A percentile compares a stretch with the other conserved stretches of the same genome.
phyloP scores from a whole-genome alignment of 2,113 vertebrate genomes.

The Patagioenas fasciata region DNA sequence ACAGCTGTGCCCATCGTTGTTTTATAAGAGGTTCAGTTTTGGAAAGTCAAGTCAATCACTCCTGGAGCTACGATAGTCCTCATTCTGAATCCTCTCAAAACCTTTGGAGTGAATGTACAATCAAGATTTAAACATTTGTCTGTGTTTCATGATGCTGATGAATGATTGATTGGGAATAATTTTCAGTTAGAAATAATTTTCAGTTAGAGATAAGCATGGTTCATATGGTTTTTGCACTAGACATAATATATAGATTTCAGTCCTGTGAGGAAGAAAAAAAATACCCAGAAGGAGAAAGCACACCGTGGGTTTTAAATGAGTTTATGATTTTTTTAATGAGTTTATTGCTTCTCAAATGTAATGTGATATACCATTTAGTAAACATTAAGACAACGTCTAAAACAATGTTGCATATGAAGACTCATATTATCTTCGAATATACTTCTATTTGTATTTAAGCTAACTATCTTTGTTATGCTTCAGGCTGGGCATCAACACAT shows the following conservation, averaged over 20 bases:
- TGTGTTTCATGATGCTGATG: neutral
- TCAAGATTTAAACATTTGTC: neutral
- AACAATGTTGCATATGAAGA: neutral
- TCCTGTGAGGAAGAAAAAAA: neutral
- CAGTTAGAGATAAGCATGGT: neutral
- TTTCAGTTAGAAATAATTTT: neutral
- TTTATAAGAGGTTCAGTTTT: neutral
- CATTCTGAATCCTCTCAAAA: neutral
- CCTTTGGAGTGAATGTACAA: neutral
- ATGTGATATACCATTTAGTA: neutral
- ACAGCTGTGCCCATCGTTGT: accelerated
- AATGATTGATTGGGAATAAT: neutral
- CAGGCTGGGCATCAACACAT: neutral
- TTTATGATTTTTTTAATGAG: neutral
- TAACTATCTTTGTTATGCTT: neutral
- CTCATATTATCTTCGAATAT: neutral
- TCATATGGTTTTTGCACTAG: neutral
- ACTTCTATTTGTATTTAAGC: neutral
- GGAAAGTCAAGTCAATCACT: neutral
- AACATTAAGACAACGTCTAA: neutral
- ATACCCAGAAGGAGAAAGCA: neutral
- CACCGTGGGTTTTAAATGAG: neutral
- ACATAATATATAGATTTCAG: neutral
- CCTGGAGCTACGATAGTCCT: neutral
- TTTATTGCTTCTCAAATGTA: neutral